Percentiles rank a stretch among this genome's conserved stretches.
Evolutionary conservation across 2,888 invertebrate genomes (phyloP).

Genomic region (Nephrotoma appendiculata): DNA sequence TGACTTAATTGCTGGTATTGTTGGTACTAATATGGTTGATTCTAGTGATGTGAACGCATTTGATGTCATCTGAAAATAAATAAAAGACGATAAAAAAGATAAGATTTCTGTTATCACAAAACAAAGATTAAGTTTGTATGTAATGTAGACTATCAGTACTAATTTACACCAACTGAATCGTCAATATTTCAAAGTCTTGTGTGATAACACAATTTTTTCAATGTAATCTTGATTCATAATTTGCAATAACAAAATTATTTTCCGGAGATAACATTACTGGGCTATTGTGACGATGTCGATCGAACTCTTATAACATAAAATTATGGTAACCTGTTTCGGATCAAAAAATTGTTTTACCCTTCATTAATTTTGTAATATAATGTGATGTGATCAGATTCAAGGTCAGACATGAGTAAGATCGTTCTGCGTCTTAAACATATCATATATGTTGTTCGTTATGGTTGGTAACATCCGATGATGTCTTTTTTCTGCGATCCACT

Average conservation of each 20-base stretch:
- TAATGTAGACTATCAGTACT: background rate
- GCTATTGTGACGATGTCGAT: background rate
- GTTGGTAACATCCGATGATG: background rate
- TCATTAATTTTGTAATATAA: background rate
- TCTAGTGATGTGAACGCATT: constrained; percentile 1
- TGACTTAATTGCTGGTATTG: background rate
- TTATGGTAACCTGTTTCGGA: background rate
- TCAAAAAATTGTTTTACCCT: background rate
- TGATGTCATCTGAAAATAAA: background rate
- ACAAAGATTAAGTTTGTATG: background rate
- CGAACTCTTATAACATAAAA: background rate
- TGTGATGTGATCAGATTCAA: background rate
- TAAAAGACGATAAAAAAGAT: background rate
- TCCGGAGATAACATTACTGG: background rate
- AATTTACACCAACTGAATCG: background rate
- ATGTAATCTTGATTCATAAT: background rate
- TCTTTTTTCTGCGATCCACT: background rate
- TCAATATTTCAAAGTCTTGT: background rate
- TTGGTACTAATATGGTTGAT: background rate
- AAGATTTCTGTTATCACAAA: background rate
- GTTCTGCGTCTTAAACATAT: background rate
- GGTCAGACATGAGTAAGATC: background rate
- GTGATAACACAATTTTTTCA: background rate
- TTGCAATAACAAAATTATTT: too few species aligned
- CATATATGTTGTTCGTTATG: background rate